Evolutionary conservation across 1,140 invertebrate species (phyloP).

Genomic region (Apis cerana): DNA sequence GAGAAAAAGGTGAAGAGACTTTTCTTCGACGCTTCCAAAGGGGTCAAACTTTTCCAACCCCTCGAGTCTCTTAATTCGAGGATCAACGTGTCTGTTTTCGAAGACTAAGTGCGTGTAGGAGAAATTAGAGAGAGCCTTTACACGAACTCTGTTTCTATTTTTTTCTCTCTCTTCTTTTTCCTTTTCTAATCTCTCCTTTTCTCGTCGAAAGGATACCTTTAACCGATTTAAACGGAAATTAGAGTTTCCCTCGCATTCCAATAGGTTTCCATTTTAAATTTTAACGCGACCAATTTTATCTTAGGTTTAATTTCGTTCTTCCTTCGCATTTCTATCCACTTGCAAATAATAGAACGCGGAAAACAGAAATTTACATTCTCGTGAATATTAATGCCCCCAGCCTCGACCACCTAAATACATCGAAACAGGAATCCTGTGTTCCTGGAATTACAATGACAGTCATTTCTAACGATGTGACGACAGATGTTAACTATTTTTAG

Average conservation of each 20-base stretch:
- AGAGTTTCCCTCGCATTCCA: no score
- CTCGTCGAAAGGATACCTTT: no score
- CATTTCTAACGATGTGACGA: not conserved
- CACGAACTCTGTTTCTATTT: slow-evolving; percentile 23
- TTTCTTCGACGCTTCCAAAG: slow-evolving; percentile 42
- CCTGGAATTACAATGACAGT: not conserved
- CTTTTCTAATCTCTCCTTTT: not conserved
- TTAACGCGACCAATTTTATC: not conserved
- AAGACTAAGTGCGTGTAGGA: slow-evolving; percentile 48
- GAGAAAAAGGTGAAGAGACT: slow-evolving; percentile 40
- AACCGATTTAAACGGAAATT: not conserved
- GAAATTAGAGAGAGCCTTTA: slow-evolving; percentile 47
- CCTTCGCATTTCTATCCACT: not conserved
- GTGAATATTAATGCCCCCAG: not conserved
- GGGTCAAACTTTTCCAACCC: slow-evolving; percentile 43
- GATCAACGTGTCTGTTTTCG: slow-evolving; percentile 57
- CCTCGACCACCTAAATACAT: not conserved
- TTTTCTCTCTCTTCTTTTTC: not conserved
- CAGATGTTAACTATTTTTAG: no score
- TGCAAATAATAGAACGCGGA: not conserved
- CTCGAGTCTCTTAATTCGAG: slow-evolving; percentile 57
- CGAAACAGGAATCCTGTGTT: not conserved
- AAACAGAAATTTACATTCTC: slow-evolving; percentile 1
- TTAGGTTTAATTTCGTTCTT: not conserved
- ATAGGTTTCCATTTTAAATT: not conserved